Evolutionary conservation across 2,888 invertebrate species (phyloP).

Genomic region (Catocala sponsa): DNA sequence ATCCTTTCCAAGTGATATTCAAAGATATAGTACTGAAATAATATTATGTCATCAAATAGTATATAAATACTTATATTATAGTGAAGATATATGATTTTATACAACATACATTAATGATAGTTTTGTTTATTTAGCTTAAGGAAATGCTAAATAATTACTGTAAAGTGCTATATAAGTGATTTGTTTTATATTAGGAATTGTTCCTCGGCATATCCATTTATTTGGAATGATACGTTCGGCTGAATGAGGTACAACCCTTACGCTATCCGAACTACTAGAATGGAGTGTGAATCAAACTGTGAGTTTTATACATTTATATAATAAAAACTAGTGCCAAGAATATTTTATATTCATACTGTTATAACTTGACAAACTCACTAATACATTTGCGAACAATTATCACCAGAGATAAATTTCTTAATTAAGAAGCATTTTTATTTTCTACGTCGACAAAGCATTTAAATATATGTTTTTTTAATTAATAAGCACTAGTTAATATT

Average conservation of each 20-base stretch:
- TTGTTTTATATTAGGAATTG: not conserved
- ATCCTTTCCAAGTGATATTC: constrained; percentile 1
- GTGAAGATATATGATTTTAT: not conserved
- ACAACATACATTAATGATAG: not conserved
- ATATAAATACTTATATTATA: not conserved
- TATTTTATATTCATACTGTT: constrained; percentile 1
- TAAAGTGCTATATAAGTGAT: not conserved
- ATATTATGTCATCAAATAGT: not conserved
- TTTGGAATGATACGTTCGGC: not conserved
- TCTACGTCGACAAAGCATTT: too few species aligned
- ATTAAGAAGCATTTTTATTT: too few species aligned
- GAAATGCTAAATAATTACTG: not conserved
- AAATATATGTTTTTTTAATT: too few species aligned
- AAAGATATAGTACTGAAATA: not conserved
- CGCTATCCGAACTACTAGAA: not conserved
- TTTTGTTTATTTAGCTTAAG: not conserved
- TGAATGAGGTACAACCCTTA: not conserved
- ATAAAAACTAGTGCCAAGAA: constrained; percentile 1
- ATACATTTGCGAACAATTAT: too few species aligned
- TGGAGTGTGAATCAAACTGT: not conserved
- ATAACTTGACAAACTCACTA: too few species aligned
- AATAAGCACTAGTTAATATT: too few species aligned
- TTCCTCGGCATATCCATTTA: not conserved
- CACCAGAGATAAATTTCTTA: too few species aligned
- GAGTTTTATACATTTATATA: not conserved